Percentiles rank a stretch among this genome's conserved stretches.
Evolutionary conservation across 2,797 vertebrate genomes (phyloP).

Genomic region (Tragelaphus oryx): DNA sequence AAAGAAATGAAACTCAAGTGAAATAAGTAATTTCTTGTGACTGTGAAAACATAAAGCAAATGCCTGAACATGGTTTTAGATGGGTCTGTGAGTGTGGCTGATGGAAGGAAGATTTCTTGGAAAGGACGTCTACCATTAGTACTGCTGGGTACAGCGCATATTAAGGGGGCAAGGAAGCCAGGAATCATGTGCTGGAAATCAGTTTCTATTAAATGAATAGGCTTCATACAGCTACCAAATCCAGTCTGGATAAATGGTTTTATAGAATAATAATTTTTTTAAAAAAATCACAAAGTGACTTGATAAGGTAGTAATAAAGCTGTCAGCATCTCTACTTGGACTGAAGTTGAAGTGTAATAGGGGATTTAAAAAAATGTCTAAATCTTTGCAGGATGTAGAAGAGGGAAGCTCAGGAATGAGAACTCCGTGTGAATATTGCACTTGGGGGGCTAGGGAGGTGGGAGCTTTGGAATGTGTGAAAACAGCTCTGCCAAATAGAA

Average conservation of each 20-base stretch:
- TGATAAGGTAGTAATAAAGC: constrained; percentile 77
- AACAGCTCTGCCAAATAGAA: neutral
- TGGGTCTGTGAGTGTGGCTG: constrained; percentile 54
- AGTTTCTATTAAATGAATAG: constrained; percentile 76
- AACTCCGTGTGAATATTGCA: constrained; percentile 52
- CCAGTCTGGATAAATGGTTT: constrained; percentile 74
- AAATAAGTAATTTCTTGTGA: constrained; percentile 78
- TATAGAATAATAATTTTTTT: constrained; percentile 73
- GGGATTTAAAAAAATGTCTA: constrained; percentile 67
- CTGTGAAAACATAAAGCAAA: constrained; percentile 72
- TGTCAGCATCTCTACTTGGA: constrained; percentile 73
- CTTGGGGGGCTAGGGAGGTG: neutral
- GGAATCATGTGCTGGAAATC: constrained; percentile 59
- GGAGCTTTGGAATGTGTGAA: neutral
- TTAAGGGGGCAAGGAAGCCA: constrained; percentile 58
- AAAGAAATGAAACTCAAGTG: constrained; percentile 74
- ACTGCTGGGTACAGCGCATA: constrained; percentile 53
- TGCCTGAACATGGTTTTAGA: constrained; percentile 71
- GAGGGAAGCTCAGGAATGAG: constrained; percentile 68
- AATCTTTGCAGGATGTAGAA: constrained; percentile 69
- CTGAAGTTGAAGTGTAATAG: constrained; percentile 69
- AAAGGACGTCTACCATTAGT: neutral
- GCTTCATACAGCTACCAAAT: constrained; percentile 71
- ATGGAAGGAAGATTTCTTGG: constrained; percentile 44
- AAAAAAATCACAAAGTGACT: constrained; percentile 68